A percentile compares a stretch with the other conserved stretches of the same genome.
These are phyloP conservation scores for Anastrepha ludens DNA, from an alignment of 1,140 invertebrate species.

Conservation along the genomic window DNA sequence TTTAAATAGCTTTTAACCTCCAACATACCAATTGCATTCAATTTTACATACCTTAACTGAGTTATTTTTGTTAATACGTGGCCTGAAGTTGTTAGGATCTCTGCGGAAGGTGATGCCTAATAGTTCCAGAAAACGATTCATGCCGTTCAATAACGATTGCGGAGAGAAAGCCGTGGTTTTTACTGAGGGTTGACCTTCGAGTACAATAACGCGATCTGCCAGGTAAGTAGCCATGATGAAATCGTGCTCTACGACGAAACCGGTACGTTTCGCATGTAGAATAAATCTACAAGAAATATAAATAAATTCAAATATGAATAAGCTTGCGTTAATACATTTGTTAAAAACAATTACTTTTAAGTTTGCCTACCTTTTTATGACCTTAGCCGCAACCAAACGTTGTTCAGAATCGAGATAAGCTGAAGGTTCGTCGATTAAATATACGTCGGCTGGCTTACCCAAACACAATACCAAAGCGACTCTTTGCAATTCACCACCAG, in stretches of 20 bases:
- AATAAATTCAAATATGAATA: neutral
- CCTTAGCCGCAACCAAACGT: constrained; percentile 99
- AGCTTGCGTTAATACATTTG: too few relatives aligned
- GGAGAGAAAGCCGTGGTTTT: constrained; percentile 92
- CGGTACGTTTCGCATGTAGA: constrained; percentile 99
- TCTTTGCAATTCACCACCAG: constrained; percentile 99
- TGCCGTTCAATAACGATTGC: constrained; percentile 95
- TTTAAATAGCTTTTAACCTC: too few relatives aligned
- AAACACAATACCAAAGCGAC: constrained; percentile 96
- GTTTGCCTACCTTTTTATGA: constrained; percentile 90
- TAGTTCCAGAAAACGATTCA: constrained; percentile 98
- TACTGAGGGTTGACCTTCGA: constrained; percentile 95
- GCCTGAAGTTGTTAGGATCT: constrained; percentile 99
- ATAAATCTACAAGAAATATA: constrained; percentile 86
- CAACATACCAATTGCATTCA: neutral
- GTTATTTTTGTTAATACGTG: constrained; percentile 97
- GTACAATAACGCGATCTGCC: constrained; percentile 98
- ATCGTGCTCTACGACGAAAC: constrained; percentile 99
- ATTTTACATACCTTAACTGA: constrained; percentile 89
- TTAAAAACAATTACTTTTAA: constrained; percentile 48
- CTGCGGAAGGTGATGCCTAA: constrained; percentile 98
- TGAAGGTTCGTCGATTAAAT: constrained; percentile 99
- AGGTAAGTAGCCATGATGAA: constrained; percentile 99
- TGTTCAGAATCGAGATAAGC: constrained; percentile 99
- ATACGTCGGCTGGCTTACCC: constrained; percentile 99